phyloP scores from a whole-genome alignment of 2,888 invertebrate genomes.

The Drosophila colorata region DNA sequence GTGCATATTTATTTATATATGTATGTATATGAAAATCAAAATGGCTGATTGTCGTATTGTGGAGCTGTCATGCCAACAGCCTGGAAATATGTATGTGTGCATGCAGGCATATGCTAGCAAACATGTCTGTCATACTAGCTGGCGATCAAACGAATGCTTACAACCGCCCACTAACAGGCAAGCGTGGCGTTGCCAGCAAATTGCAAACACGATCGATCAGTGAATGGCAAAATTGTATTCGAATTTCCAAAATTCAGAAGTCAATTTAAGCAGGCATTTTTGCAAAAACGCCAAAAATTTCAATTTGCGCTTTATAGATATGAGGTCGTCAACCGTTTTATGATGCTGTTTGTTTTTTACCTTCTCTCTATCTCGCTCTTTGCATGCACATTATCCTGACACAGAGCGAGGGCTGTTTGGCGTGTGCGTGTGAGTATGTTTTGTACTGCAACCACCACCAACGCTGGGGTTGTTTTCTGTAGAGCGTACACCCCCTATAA shows the following conservation, averaged over 20 bases:
- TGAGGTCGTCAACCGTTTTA: constrained; percentile 77
- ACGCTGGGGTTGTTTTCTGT: constrained; percentile 67
- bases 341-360: constrained; percentile 48
- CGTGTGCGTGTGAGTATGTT: constrained; percentile 6
- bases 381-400: constrained; percentile 39
- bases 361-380: constrained; percentile 2
- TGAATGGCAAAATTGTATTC: constrained; percentile 39
- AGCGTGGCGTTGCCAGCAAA: constrained; percentile 50
- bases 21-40: constrained; percentile 13
- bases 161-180: constrained; percentile 5
- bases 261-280: background rate
- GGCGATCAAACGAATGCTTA: constrained; percentile 19
- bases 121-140: constrained; percentile 27
- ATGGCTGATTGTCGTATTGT: constrained; percentile 16
- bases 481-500: constrained; percentile 55
- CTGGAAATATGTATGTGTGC: constrained; percentile 16
- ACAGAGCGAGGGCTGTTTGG: constrained; percentile 48
- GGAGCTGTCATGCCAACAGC: constrained; percentile 6
- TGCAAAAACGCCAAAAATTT: background rate
- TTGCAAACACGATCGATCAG: constrained; percentile 17
- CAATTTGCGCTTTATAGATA: constrained; percentile 15
- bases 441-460: constrained; percentile 72
- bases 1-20: background rate
- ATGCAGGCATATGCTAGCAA: background rate
- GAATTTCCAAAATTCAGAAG: constrained; percentile 3